Evolutionary conservation across 1,140 invertebrate species (phyloP), one percentile per base, ranked within the genome.

Genomic region (Pectinophora gossypiella): DNA sequence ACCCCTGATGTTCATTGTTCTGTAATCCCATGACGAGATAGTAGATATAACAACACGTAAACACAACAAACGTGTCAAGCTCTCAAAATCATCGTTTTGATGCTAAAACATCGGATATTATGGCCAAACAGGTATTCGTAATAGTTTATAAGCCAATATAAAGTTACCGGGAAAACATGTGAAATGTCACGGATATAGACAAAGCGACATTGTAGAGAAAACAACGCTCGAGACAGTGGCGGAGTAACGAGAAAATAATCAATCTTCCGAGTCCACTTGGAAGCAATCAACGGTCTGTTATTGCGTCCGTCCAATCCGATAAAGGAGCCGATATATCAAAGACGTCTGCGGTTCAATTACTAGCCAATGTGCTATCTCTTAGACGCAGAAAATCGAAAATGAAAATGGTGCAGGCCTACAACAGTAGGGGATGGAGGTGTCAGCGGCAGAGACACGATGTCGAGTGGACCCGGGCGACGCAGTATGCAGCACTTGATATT

Each of bases 311-410:
- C 75, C 76, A 81, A 87, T 87, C 75, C 75, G 81, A 87, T 88
- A 85, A 85, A 82, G 84, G 84, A 79, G 70, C 53, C 82, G 84
- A 88, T 88, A 78, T 85, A 87, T 88, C 87, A 88, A 88, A 88
- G 84, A 88, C 76, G 84, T 82, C 76, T 75, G 68, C 62, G 75
- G 76, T 78, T 82, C 87, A 86, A 88, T 88, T 88, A 88, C 85
- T 73, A 59, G 62, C 64, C 75, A 76, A 75, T 80, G 69, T 78
- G 69, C 67, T 82, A 82, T 84, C 76, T 84, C 59, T 68, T 71
- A 71, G 72, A 71, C 48, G 56, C 80, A 79, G 75, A 66, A 73
- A 62, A 80, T 79, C 60, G 69, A 78, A 82, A 85, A 82, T 79
- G 68, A 80, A 77, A 78, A 78, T 73, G 66, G 54, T 64, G 57